Evolutionary conservation across 2,888 invertebrate genomes (phyloP).

Genomic region (Ectobius pallidus): DNA sequence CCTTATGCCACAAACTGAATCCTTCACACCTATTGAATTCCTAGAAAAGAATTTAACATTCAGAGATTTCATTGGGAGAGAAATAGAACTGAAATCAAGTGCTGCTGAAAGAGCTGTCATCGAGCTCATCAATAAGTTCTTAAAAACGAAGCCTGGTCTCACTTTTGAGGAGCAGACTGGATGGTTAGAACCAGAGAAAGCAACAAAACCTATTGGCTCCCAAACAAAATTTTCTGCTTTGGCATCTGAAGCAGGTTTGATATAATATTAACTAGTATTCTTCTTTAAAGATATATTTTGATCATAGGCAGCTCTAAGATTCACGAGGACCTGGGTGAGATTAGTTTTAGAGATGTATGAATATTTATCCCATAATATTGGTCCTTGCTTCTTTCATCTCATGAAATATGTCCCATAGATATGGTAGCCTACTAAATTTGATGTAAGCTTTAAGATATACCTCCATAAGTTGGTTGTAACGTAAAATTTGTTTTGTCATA

Average conservation of each 20-base stretch:
- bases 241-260: conserved; percentile 25
- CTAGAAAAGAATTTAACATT: conserved; percentile 66
- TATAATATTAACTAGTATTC: too few species aligned
- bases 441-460: too few species aligned
- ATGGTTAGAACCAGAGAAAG: conserved; percentile 68
- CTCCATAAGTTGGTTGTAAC: too few species aligned
- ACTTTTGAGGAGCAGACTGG: conserved; percentile 59
- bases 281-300: not conserved
- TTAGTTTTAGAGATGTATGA: too few species aligned
- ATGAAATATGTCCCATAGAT: too few species aligned
- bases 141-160: conserved; percentile 61
- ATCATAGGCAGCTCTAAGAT: too few species aligned
- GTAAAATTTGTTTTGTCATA: too few species aligned
- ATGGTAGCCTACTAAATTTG: too few species aligned
- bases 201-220: conserved; percentile 63
- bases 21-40: conserved; percentile 67
- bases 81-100: conserved; percentile 65
- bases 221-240: conserved; percentile 55
- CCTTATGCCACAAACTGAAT: conserved; percentile 60
- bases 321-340: too few species aligned
- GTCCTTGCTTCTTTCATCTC: too few species aligned
- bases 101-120: conserved; percentile 77
- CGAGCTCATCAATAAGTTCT: conserved; percentile 77
- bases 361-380: too few species aligned
- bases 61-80: conserved; percentile 48